Conservation (phyloP, 92 coral and sea anemone species). For the Siderastrea radians region DNA sequence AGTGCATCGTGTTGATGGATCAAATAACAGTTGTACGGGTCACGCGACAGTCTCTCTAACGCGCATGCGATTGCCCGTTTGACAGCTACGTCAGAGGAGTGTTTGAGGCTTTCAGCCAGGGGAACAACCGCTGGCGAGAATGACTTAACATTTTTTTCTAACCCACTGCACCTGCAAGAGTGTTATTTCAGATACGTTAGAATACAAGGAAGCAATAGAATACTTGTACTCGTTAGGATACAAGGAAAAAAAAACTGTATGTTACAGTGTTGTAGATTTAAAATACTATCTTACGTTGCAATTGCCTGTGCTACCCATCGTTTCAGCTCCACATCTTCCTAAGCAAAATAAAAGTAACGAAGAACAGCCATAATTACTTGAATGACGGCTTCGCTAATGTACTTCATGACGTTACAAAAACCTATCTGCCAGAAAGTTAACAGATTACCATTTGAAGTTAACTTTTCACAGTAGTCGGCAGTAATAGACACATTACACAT, state of each 20-base stretch:
- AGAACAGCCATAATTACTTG: background rate
- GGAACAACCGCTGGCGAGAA: conserved; percentile 88
- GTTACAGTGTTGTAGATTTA: too few species aligned
- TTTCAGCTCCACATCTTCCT: conserved; percentile 87
- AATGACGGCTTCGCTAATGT: background rate
- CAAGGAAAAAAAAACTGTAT: too few species aligned
- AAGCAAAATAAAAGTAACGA: background rate
- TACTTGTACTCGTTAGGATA: too few species aligned
- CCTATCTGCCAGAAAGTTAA: too few species aligned
- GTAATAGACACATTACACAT: too few species aligned
- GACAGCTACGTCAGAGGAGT: conserved; percentile 76
- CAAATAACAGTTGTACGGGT: conserved; percentile 82
- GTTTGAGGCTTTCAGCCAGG: conserved; percentile 85
- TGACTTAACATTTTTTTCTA: conserved; percentile 78
- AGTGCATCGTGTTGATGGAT: conserved; percentile 82
- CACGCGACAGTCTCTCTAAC: conserved; percentile 84
- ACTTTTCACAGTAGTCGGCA: too few species aligned
- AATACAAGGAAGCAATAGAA: background rate
- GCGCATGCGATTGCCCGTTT: conserved; percentile 88
- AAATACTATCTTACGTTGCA: conserved; percentile 70
- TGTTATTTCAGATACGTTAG: background rate
- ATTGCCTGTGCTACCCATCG: conserved; percentile 88
- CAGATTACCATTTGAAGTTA: too few species aligned
- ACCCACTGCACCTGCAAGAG: conserved; percentile 85
- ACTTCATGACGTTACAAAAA: too few species aligned